phyloP scores from a whole-genome alignment of 2,113 vertebrate genomes.

The Amia ocellicauda region DNA sequence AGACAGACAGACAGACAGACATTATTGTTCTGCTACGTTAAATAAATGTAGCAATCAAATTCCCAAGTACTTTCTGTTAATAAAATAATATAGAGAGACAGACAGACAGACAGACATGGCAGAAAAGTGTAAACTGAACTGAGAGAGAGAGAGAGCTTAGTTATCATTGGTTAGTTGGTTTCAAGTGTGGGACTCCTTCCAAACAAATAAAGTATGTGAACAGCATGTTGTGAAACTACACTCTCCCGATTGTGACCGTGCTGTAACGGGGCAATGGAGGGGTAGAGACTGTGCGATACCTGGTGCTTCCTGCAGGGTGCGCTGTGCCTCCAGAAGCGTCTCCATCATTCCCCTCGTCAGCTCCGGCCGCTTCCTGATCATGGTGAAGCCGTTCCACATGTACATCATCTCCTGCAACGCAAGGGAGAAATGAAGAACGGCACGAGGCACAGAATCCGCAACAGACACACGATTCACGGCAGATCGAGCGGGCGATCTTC shows the following conservation, averaged over 20 bases:
- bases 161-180: not conserved
- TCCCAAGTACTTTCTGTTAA: too few relatives aligned
- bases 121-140: not conserved
- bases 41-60: too few relatives aligned
- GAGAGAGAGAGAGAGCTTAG: not conserved
- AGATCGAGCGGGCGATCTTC: too few relatives aligned
- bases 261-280: not conserved
- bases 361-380: slow-evolving; percentile 62
- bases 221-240: too few relatives aligned
- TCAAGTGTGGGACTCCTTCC: too few relatives aligned
- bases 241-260: too few relatives aligned
- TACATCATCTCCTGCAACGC: slow-evolving; percentile 77
- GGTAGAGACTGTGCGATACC: slow-evolving; percentile 41
- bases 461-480: not conserved
- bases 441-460: not conserved
- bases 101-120: not conserved
- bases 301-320: slow-evolving; percentile 51
- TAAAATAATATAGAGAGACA: not conserved
- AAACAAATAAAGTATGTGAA: too few relatives aligned
- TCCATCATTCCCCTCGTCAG: slow-evolving; percentile 67
- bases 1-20: too few relatives aligned
- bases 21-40: too few relatives aligned
- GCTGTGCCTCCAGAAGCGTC: slow-evolving; percentile 63
- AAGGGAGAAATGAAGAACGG: not conserved
- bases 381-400: slow-evolving; percentile 77